Base-by-base conservation (phyloP, 1,140 invertebrate genomes). In the Drosophila ironensis region DNA sequence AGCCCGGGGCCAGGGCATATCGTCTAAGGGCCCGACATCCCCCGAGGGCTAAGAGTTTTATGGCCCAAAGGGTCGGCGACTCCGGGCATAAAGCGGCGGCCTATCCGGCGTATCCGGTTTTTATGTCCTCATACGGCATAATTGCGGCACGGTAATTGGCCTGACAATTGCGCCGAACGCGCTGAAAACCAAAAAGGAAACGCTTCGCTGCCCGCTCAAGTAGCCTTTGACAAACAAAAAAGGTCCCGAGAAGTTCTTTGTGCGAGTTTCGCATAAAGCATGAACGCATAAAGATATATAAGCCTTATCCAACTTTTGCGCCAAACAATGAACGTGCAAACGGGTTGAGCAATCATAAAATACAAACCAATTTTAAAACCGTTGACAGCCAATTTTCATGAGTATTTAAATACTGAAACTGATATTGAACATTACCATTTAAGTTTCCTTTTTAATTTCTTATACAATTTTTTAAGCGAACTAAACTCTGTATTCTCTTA, bases 141-240 rank as follows among this genome's bases (percentile, higher is more conserved):
- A 82, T 82, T 82, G 77, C 64, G 73, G 73, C 45, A 57, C 73
- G 19, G 70, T 86, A 84, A 86, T 84, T 84, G 78, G 80, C 74
- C 73, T 71, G 78, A 84, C 78, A 84, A 84, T 86, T 84, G 78
- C 80, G 63, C 51, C 59, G 76, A 82, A 76, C 64, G n/a, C n/a
- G n/a, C n/a, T n/a, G n/a, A n/a, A n/a, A n/a, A n/a, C n/a, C n/a
- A n/a, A n/a, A n/a, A n/a, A n/a, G 46, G 48, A 61, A 84, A 78
- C 64, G 78, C 73, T 48, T 84, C 73, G 37, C 64, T 82, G 73
- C 63, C 74, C 64, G 63, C 73, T 70, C 52, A 82, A 84, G 78
- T 84, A 73, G 42, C 12, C 17, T 33, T 47, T 33, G 9, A 30
- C 41, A 22, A 33, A 33, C 4, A 3, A 33, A 48, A 59, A 66